Percentiles rank a stretch among this genome's conserved stretches.
Evolutionary conservation across 2,888 invertebrate species (phyloP).

Genomic region (Noctua comes): DNA sequence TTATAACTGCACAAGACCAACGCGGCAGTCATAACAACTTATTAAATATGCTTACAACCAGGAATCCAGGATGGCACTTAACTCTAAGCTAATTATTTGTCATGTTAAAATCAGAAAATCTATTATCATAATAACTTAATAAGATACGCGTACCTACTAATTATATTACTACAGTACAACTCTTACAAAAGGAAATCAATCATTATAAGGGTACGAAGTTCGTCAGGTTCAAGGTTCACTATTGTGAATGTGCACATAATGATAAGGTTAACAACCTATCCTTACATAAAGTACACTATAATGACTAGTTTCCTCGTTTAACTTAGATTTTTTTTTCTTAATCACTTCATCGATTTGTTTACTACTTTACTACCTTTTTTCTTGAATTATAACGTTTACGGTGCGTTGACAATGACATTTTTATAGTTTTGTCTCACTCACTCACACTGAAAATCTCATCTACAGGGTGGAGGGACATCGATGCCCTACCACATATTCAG

Average conservation of each 20-base stretch:
- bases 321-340: neutral
- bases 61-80: neutral
- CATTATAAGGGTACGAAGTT: conserved; percentile 1
- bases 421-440: neutral
- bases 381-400: neutral
- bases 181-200: conserved; percentile 8
- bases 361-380: neutral
- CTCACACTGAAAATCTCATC: neutral
- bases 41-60: no score
- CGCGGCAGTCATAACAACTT: neutral
- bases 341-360: neutral
- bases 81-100: neutral
- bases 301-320: conserved; percentile 4
- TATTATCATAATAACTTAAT: conserved; percentile 6
- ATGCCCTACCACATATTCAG: neutral
- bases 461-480: neutral
- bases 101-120: neutral
- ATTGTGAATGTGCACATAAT: neutral
- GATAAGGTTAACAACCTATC: conserved; percentile 14
- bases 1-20: no score
- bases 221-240: neutral
- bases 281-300: neutral
- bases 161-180: conserved; percentile 6
- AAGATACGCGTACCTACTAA: neutral
- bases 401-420: neutral